Conservation (phyloP, 2,797 vertebrate genomes). For the Eulemur albifrons region DNA sequence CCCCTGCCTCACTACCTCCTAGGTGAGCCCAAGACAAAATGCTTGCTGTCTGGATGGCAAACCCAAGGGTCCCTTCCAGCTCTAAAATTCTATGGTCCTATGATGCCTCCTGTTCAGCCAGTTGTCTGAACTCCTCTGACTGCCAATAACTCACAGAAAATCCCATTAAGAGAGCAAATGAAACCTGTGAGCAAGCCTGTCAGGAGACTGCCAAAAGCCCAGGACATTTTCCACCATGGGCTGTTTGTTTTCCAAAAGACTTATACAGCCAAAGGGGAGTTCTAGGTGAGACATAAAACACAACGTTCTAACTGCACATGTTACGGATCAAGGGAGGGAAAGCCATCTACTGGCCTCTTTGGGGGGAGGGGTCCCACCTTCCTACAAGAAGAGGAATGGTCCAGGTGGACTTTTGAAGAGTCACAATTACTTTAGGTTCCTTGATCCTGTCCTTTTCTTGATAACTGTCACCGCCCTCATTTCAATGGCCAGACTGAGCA, state of each 20-base stretch:
- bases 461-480: not conserved
- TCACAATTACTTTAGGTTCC: not conserved
- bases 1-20: not conserved
- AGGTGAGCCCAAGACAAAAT: constrained; percentile 53
- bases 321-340: not conserved
- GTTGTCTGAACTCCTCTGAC: constrained; percentile 53
- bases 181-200: constrained; percentile 60
- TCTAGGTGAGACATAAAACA: not conserved
- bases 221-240: not conserved
- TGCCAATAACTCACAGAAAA: constrained; percentile 71
- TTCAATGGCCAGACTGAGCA: not conserved
- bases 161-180: constrained; percentile 67
- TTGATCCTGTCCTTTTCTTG: not conserved
- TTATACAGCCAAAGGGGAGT: not conserved
- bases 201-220: constrained; percentile 43
- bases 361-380: not conserved
- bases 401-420: not conserved
- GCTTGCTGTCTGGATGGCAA: constrained; percentile 32
- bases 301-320: not conserved
- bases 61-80: constrained; percentile 6
- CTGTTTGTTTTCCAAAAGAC: constrained; percentile 60
- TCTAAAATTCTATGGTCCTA: constrained; percentile 41
- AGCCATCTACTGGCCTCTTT: not conserved
- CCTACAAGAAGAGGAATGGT: not conserved
- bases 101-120: constrained; percentile 49